Base-by-base conservation (phyloP, 2,888 invertebrate species). In the Aspidiotus destructor region DNA sequence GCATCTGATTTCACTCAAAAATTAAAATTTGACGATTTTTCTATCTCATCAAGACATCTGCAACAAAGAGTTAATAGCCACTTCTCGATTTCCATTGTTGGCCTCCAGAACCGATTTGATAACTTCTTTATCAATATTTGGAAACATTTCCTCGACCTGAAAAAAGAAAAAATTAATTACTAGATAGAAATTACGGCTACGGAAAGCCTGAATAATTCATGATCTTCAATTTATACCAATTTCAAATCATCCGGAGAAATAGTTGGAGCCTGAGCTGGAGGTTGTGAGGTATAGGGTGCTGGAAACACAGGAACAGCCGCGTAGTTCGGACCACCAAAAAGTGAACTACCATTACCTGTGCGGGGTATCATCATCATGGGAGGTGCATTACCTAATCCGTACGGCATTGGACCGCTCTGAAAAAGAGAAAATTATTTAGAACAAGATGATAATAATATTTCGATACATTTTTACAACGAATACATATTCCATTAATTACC, bases 61-160 rank as follows among this genome's bases (percentile, higher is more conserved):
- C 58, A 97, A 82, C 69, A 97, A 80, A 0, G 90, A 89, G 80
- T 93, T 93, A 74, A 96, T 89, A 8, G 94, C 89, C 13, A 86
- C 84, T 75, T 94, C 92, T 76, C 94, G 94, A 78, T 93, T 89
- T 1, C 93, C 93, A 58, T 85, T 80, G 76, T 94, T 93, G 7
- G 88, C 90, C 77, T 94, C 93, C 75, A 89, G 84, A 28, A 97
- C 90, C 0, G 93, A 90, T 76, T 86, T 89, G 69, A 97, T 87
- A 7, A 96, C 93, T 75, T 95, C 94, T 73, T 87, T 88, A 76
- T 97, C 96, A 76, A 96, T 86, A 76, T 88, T 88, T 1, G 97
- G 96, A 80, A 98, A 97, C 94, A 97, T 96, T 79, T 96, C 96
- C 75, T 88, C 86, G 73, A 97, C 86, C 89, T 91, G 79, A 42